A percentile compares a stretch with the other conserved stretches of the same genome.
Conservation (phyloP, 2,888 invertebrate species). For the Fabriciana adippe region DNA sequence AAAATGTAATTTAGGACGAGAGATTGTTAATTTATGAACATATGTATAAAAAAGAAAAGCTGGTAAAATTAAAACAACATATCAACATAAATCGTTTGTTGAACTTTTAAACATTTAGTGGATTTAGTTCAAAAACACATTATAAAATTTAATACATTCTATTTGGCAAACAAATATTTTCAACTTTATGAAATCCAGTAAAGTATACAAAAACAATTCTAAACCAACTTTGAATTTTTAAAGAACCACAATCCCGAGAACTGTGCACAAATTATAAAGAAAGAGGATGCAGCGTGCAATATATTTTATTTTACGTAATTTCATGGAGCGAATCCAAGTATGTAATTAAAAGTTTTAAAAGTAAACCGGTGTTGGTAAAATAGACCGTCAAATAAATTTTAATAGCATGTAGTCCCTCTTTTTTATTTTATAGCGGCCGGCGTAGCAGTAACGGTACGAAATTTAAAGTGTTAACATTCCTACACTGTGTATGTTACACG, state of each 20-base stretch:
- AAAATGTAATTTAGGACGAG: too few relatives aligned
- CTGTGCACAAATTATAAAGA: constrained; percentile 28
- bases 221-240: constrained; percentile 16
- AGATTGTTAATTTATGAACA: too few relatives aligned
- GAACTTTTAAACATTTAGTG: too few relatives aligned
- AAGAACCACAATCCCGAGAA: constrained; percentile 20
- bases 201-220: constrained; percentile 13
- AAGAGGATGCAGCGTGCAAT: constrained; percentile 24
- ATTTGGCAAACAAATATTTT: too few relatives aligned
- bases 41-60: too few relatives aligned
- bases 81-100: too few relatives aligned
- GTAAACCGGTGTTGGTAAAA: constrained; percentile 36
- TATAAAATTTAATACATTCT: too few relatives aligned
- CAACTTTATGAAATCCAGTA: not conserved
- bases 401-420: constrained; percentile 28
- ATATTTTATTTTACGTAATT: constrained; percentile 33
- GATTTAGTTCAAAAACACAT: too few relatives aligned
- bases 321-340: constrained; percentile 36
- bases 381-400: constrained; percentile 38
- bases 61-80: too few relatives aligned
- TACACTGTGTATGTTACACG: not conserved
- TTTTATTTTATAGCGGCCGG: constrained; percentile 25
- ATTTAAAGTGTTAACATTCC: constrained; percentile 27
- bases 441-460: constrained; percentile 21
- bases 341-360: constrained; percentile 39